These are phyloP conservation scores for Dinoponera quadriceps DNA, from an alignment of 1,140 invertebrate genomes.

Conservation along the genomic window DNA sequence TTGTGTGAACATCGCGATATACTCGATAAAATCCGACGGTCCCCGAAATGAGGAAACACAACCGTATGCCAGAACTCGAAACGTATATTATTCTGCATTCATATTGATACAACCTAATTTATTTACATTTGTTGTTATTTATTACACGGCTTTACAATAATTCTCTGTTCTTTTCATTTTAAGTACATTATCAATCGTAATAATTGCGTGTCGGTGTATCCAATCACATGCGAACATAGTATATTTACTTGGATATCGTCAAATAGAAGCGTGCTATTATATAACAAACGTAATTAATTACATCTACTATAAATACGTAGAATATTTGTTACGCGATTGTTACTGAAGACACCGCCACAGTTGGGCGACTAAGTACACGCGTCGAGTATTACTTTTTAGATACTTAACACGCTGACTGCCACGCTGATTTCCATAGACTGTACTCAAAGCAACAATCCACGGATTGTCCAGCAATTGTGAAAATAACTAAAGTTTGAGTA, in stretches of 20 bases:
- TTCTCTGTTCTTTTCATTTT: constrained; percentile 20
- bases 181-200: constrained; percentile 33
- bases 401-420: not conserved
- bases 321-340: constrained; percentile 2
- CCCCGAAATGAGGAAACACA: not conserved
- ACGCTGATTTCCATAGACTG: too few relatives aligned
- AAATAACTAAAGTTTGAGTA: too few relatives aligned
- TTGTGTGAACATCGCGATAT: not conserved
- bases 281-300: constrained; percentile 40
- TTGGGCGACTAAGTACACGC: not conserved
- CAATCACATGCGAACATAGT: constrained; percentile 15
- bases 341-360: constrained; percentile 3
- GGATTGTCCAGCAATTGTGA: too few relatives aligned
- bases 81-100: constrained; percentile 9
- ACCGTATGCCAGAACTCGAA: not conserved
- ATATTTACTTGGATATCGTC: constrained; percentile 18
- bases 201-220: constrained; percentile 33
- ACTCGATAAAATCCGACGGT: not conserved
- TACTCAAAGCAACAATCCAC: too few relatives aligned
- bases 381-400: not conserved
- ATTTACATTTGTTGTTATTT: constrained; percentile 36
- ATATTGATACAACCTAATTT: constrained; percentile 15
- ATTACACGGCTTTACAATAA: constrained; percentile 35
- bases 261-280: constrained; percentile 8
- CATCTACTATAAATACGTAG: constrained; percentile 15